phyloP scores from a whole-genome alignment of 1,140 invertebrate genomes.

The Neocloeon triangulifer region DNA sequence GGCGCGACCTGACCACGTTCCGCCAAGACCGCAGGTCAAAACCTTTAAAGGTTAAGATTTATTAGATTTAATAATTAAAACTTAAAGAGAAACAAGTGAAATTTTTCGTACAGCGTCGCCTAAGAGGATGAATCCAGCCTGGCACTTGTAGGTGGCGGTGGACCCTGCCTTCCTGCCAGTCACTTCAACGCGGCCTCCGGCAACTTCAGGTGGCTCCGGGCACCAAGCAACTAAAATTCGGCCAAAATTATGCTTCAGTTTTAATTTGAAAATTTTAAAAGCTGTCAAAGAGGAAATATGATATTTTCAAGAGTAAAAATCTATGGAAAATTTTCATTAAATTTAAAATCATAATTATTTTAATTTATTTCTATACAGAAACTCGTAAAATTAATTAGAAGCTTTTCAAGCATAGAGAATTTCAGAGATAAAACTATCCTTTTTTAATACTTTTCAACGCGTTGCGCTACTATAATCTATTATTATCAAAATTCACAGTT shows the following conservation, averaged over 20 bases:
- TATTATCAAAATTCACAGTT: too few relatives aligned
- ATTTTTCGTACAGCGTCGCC: slow-evolving; percentile 42
- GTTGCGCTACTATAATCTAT: too few relatives aligned
- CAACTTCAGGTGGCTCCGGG: slow-evolving; percentile 46
- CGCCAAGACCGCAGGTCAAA: slow-evolving; percentile 55
- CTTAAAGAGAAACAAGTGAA: not conserved
- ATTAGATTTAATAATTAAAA: slow-evolving; percentile 5
- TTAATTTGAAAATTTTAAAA: too few relatives aligned
- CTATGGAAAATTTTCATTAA: too few relatives aligned
- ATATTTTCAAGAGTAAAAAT: not conserved
- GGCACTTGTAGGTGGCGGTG: slow-evolving; percentile 54
- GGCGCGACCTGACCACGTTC: slow-evolving; percentile 53
- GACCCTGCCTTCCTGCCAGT: slow-evolving; percentile 50
- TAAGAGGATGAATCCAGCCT: slow-evolving; percentile 61
- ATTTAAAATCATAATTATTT: slow-evolving; percentile 1
- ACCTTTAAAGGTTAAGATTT: slow-evolving; percentile 23
- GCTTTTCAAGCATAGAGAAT: too few relatives aligned
- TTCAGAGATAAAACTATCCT: too few relatives aligned
- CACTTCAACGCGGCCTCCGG: slow-evolving; percentile 42
- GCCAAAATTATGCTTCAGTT: too few relatives aligned
- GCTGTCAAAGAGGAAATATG: not conserved
- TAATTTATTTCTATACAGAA: too few relatives aligned
- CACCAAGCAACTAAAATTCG: slow-evolving; percentile 48
- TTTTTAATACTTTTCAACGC: too few relatives aligned
- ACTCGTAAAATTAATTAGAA: too few relatives aligned